phyloP scores from a whole-genome alignment of 2,888 invertebrate genomes.

The Heliconius sara region DNA sequence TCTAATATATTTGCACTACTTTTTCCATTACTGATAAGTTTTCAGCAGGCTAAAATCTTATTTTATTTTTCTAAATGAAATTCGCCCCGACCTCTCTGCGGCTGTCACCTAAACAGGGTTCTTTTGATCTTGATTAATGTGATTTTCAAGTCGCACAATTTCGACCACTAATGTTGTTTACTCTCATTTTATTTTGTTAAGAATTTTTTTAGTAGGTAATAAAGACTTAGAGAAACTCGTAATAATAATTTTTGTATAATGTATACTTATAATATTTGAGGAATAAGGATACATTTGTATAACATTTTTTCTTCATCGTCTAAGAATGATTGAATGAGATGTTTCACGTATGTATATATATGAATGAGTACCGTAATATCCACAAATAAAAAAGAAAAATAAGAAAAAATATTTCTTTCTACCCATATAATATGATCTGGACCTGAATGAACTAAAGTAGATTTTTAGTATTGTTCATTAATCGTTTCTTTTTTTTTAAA shows the following conservation, averaged over 20 bases:
- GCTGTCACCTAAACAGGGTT: constrained; percentile 15
- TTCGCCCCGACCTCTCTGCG: constrained; percentile 10
- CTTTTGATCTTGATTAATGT: constrained; percentile 28
- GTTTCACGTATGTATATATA: neutral
- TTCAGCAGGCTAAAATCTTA: constrained; percentile 8
- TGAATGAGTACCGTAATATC: neutral
- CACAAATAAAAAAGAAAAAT: neutral
- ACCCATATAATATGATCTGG: neutral
- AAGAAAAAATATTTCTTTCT: neutral
- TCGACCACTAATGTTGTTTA: constrained; percentile 8
- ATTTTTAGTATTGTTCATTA: too few species aligned
- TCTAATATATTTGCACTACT: constrained; percentile 11
- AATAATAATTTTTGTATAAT: neutral
- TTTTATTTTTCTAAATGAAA: constrained; percentile 22
- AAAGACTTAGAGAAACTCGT: neutral
- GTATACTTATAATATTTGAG: neutral
- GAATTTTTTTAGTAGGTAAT: constrained; percentile 5
- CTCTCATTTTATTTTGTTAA: neutral
- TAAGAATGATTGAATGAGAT: neutral
- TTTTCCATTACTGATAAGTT: constrained; percentile 20
- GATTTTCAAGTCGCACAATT: constrained; percentile 21
- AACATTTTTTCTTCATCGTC: neutral
- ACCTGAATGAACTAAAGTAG: neutral
- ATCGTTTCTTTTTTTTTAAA: too few species aligned
- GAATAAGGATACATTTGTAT: neutral